These are phyloP conservation scores for Coenonympha arcania DNA, from an alignment of 2,888 invertebrate species.

Conservation along the genomic window DNA sequence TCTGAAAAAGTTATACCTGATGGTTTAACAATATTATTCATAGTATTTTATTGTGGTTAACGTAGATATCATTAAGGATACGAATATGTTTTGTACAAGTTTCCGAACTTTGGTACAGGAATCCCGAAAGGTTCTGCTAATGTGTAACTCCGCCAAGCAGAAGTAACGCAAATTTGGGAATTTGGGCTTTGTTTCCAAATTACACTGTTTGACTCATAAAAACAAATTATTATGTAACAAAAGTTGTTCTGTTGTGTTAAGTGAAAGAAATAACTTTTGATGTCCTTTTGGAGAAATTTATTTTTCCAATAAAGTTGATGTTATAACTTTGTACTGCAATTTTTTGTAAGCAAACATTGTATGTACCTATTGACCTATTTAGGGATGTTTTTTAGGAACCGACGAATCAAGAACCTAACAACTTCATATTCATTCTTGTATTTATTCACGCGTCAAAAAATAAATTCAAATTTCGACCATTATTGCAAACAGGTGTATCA, in stretches of 20 bases:
- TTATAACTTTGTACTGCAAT: no score
- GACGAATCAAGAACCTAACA: no score
- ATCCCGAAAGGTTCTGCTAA: conserved; percentile 1
- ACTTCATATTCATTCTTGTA: no score
- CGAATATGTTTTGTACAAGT: not conserved
- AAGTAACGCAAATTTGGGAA: conserved; percentile 1
- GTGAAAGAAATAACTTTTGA: conserved; percentile 3
- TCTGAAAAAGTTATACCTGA: no score
- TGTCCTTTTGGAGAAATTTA: not conserved
- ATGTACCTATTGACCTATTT: no score
- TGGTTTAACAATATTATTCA: no score
- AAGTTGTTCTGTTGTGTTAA: not conserved
- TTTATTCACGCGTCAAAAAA: no score
- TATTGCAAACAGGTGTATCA: no score
- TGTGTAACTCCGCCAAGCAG: not conserved
- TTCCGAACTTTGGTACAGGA: conserved; percentile 1
- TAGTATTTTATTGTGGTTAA: not conserved
- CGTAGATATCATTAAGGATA: not conserved
- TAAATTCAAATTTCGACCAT: no score
- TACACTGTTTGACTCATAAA: conserved; percentile 7
- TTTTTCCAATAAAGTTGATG: no score
- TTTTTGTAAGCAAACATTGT: no score
- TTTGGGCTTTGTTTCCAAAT: conserved; percentile 6
- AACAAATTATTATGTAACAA: not conserved
- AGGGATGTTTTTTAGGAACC: no score